Base-by-base conservation (phyloP, 2,888 invertebrate genomes). In the Resseliella maxima region DNA sequence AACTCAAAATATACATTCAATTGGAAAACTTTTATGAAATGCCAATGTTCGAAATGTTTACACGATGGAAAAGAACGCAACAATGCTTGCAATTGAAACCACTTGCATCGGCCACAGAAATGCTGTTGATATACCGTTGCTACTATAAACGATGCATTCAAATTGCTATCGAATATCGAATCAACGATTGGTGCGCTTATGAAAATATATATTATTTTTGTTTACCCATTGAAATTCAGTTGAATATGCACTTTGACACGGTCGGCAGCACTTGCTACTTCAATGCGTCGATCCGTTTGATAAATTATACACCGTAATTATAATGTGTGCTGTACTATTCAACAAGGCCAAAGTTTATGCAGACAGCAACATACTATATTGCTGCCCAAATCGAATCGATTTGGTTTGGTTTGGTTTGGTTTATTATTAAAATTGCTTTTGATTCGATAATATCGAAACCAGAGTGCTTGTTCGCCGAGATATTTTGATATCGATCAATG, bases 221-320 rank as follows among this genome's bases (percentile, higher is more conserved):
- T 59, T 59, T 59, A 24, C 24, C 59, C 24, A 1, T 2, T 31
- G 72, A 72, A 72, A 72, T 72, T 59, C 59, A 59, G n/a, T 24
- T 24, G 72, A 31, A 31, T 31, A 72, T 72, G 72, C 72, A 72
- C 72, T 72, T 72, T 72, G 72, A 72, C 72, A 72, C 72, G 72
- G 72, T 72, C 31, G 72, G 35, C 35, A 35, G 72, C 72, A 72
- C 31, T 31, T 31, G 15, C 72, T 31, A 59, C 10, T 59, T 59
- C 21, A 35, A 31, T 35, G 27, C n/a, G 72, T 15, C 31, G 27
- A 59, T 59, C 24, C 59, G 59, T 24, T 72, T 31, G 31, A 72
- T 72, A 72, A 72, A 72, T 24, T 27, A 72, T 35, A 72, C 72
- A 31, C 72, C 24, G 15, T 72, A 72, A 72, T 72, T 72, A 59